These are phyloP conservation scores for Apotomis betuletana DNA, from an alignment of 2,888 invertebrate genomes.

Conservation along the genomic window DNA sequence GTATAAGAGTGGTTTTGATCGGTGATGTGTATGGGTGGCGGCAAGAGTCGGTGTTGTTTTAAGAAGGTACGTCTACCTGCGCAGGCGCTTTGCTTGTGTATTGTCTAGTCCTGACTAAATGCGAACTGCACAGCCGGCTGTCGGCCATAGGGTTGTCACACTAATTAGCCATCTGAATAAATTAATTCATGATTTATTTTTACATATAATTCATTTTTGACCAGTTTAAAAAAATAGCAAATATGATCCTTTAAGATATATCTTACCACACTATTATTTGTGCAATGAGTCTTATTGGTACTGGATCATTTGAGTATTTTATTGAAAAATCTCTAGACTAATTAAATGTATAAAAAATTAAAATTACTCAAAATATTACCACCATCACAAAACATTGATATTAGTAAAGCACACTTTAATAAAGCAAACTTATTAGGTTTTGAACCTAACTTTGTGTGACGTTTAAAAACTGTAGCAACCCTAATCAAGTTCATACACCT, in stretches of 20 bases:
- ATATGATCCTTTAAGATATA: too few relatives aligned
- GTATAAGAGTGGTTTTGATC: constrained; percentile 49
- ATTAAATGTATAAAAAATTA: not conserved
- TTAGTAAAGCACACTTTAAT: too few relatives aligned
- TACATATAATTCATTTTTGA: not conserved
- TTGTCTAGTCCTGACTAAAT: constrained; percentile 75
- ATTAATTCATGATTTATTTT: not conserved
- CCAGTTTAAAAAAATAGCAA: not conserved
- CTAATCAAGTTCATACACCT: constrained; percentile 74
- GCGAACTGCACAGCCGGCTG: constrained; percentile 77
- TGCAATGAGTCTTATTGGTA: too few relatives aligned
- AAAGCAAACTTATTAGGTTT: too few relatives aligned
- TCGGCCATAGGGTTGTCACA: constrained; percentile 68
- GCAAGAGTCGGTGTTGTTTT: constrained; percentile 30
- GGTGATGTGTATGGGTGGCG: not conserved
- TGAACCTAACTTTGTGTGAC: not conserved
- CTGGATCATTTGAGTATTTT: too few relatives aligned
- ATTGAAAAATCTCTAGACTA: not conserved
- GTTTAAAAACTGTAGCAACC: constrained; percentile 57
- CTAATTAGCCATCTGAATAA: constrained; percentile 7
- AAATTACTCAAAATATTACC: constrained; percentile 2
- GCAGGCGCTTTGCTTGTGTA: constrained; percentile 70
- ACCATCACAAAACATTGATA: too few relatives aligned
- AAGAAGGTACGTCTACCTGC: constrained; percentile 72
- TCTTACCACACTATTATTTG: too few relatives aligned